phyloP scores from a whole-genome alignment of 64 coral and sea anemone species.

The Astreopora myriophthalma region DNA sequence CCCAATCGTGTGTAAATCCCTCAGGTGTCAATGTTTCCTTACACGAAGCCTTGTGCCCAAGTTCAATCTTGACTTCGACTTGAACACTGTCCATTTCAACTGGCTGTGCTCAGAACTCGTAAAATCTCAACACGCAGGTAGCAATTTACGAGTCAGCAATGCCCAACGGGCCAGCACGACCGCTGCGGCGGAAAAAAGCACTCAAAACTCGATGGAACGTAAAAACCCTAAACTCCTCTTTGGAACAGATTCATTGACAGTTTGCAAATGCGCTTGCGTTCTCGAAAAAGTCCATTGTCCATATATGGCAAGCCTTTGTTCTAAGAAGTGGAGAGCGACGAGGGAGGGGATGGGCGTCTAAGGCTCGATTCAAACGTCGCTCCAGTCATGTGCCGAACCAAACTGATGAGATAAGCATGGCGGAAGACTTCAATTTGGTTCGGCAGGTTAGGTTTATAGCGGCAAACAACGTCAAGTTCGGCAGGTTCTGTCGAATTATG shows the following conservation, averaged over 20 bases:
- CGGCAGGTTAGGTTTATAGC: too few species aligned
- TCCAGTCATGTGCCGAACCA: too few species aligned
- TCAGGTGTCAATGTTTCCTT: slow-evolving; percentile 78
- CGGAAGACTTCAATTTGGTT: too few species aligned
- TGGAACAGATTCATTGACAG: slow-evolving; percentile 13
- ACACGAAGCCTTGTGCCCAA: slow-evolving; percentile 96
- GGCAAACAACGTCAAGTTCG: too few species aligned
- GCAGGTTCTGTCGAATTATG: too few species aligned
- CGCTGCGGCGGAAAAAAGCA: neutral
- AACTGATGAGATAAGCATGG: too few species aligned
- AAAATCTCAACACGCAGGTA: slow-evolving; percentile 35
- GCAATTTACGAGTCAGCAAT: slow-evolving; percentile 8
- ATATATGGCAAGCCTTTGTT: slow-evolving; percentile 28
- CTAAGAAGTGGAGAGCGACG: too few species aligned
- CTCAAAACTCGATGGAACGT: neutral
- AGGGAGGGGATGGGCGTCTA: too few species aligned
- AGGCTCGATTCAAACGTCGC: too few species aligned
- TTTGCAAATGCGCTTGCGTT: slow-evolving; percentile 10
- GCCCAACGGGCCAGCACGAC: neutral
- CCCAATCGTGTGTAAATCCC: slow-evolving; percentile 97
- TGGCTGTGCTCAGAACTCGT: slow-evolving; percentile 11
- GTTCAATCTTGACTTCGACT: slow-evolving; percentile 92
- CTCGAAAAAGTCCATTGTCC: neutral
- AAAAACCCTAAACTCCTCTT: neutral
- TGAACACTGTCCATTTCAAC: slow-evolving; percentile 41